Conservation (phyloP, 2,797 vertebrate species). For the Coilia nasus region DNA sequence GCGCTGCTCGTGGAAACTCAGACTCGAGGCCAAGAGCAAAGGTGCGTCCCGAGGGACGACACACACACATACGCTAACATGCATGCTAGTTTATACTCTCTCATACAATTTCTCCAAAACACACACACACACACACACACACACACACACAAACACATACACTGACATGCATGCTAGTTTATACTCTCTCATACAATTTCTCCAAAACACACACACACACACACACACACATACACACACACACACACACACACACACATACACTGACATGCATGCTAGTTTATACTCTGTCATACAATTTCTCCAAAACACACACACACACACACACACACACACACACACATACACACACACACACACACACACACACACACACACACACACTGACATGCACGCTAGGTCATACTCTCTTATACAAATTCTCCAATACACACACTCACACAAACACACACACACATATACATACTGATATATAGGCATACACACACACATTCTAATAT, state of each 20-base stretch:
- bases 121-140: neutral
- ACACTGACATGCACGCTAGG: neutral
- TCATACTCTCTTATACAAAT: neutral
- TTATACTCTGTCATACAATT: too few relatives aligned
- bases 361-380: too few relatives aligned
- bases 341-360: neutral
- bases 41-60: slow-evolving; percentile 4
- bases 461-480: too few relatives aligned
- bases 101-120: neutral
- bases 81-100: neutral
- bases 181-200: neutral
- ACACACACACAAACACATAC: neutral
- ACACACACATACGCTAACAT: neutral
- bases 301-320: too few relatives aligned
- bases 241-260: too few relatives aligned
- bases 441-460: too few relatives aligned
- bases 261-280: too few relatives aligned
- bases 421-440: neutral
- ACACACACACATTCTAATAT: too few relatives aligned
- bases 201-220: neutral
- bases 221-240: too few relatives aligned
- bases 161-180: neutral
- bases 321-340: neutral
- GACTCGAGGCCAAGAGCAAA: slow-evolving; percentile 36
- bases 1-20: slow-evolving; percentile 39